phyloP scores from a whole-genome alignment of 2,113 vertebrate genomes.

The Pangasianodon hypophthalmus region DNA sequence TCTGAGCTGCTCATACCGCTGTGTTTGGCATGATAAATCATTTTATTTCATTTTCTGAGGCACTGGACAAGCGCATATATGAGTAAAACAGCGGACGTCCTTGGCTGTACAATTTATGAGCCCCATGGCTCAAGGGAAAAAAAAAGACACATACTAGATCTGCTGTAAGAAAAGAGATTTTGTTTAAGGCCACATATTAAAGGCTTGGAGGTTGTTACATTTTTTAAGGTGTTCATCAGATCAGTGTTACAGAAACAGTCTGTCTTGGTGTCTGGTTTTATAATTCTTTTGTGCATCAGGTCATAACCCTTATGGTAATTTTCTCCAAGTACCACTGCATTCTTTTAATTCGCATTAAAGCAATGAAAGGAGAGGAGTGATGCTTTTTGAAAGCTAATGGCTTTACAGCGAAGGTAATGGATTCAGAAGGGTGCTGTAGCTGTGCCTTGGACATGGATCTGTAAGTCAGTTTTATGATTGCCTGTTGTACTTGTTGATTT shows the following conservation, averaged over 20 bases:
- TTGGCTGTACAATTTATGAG: constrained; percentile 73
- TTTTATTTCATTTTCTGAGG: constrained; percentile 78
- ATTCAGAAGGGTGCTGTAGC: constrained; percentile 54
- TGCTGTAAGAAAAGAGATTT: constrained; percentile 38
- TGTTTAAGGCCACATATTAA: constrained; percentile 44
- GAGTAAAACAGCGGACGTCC: constrained; percentile 73
- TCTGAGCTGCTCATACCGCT: constrained; percentile 32
- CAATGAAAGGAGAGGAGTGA: constrained; percentile 46
- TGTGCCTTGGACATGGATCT: constrained; percentile 54
- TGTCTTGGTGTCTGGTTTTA: constrained; percentile 48
- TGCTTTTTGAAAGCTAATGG: constrained; percentile 54
- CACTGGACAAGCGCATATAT: constrained; percentile 74
- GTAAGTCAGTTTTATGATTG: constrained; percentile 76
- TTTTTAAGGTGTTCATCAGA: constrained; percentile 69
- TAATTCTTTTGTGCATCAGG: constrained; percentile 68
- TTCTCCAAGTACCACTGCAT: constrained; percentile 53
- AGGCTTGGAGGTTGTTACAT: constrained; percentile 5
- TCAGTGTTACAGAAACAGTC: constrained; percentile 53
- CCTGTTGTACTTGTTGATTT: constrained; percentile 80
- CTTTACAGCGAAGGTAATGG: constrained; percentile 54
- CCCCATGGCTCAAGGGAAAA: constrained; percentile 52
- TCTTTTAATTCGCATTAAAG: constrained; percentile 72
- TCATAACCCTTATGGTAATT: constrained; percentile 55
- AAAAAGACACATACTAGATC: constrained; percentile 36
- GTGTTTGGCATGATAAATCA: constrained; percentile 74